Base-by-base conservation (phyloP, 2,888 invertebrate species). In the Caenorhabditis japonica region DNA sequence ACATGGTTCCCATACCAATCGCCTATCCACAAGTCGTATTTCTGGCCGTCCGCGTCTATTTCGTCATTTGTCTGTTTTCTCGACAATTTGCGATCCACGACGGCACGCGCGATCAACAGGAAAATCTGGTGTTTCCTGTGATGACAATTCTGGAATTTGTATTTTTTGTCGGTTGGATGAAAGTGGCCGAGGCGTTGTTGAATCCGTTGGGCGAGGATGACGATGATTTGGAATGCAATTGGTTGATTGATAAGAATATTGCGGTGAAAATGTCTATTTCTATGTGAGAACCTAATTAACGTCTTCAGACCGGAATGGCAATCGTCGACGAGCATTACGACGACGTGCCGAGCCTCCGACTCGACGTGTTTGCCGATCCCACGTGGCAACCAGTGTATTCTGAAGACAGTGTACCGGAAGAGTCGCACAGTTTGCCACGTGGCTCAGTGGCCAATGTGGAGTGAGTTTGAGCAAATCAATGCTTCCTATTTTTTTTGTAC, bases 121-220 rank as follows among this genome's bases (percentile, higher is more conserved):
- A 13, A 12, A 39, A 47, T 15, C 17, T 44, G 15, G 36, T 39
- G 1, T 47, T 83, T 13, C 83, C 83, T 2, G 15, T 83, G 23
- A 80, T 69, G 68, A 80, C 80, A 3, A 34, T 77, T 1, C 52
- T 78, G 12, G 72, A 80, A 36, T 81, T 80, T 56, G 13, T 80
- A 15, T 73, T 80, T 38, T 75, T 69, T 10, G 64, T 77, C 15
- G 71, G 75, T 12, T 73, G 68, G 66, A 66, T 51, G 66, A 51
- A 83, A 47, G 83, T 83, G 12, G 83, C 83, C 3, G 83, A 84
- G 44, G 82, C 83, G 17, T 58, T 83, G 33, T 70, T 83, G 23
- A 84, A 84, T 60, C 83, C 83, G 2, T 38, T 83, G 13, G 83
- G 83, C 12, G 82, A 82, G 44, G 83, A 83, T 47, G 83, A 83